Evolutionary conservation across 64 coral and sea anemone species (phyloP), one percentile per base, ranked within the genome.

Genomic region (Porites lutea): DNA sequence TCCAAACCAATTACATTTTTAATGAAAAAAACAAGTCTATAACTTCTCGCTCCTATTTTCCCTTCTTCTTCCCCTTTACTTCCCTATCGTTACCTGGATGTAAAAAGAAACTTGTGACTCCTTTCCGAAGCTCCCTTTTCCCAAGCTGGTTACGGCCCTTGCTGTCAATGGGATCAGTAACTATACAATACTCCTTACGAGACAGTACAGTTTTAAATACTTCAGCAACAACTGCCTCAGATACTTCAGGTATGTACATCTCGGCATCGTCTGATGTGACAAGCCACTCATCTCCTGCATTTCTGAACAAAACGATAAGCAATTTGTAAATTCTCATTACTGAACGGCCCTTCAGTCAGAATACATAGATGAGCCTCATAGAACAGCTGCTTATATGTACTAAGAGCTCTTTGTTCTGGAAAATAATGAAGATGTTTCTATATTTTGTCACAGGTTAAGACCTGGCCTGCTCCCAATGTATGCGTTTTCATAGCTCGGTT

Each of bases 241-340:
- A 87, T 20, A 98, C 97, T 49, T 98, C 97, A 45, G 97, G 97
- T 49, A 98, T 98, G 55, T 98, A 98, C 0, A 92, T 83, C 11
- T 98, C 97, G 70, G 88, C 13, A 50, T 98, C 94, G 43, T 98
- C 94, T 61, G 88, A 88, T 5, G 94, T 98, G 3, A 98, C 97
- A 37, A 98, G 84, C 97, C 94, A 98, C 57, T 98, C 97, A 60
- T 98, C 89, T 13, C 97, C 97, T 47, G 93, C 84, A 89, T 70
- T 75, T 52, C 96, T 98, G 45, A 46, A 86, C 21, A 58, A 62
- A 67, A 65, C 6, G 27, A 37, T 37, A 37, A 37, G 27, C 27
- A 37, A 37, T 37, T 37, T 37, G 27, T 37, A 37, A 37, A 37
- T 37, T 37, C 27, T 37, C 27, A 37, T 37, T 37, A 37, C 27